Evolutionary conservation across 2,797 vertebrate species (phyloP).

Genomic region (Dallia pectoralis): DNA sequence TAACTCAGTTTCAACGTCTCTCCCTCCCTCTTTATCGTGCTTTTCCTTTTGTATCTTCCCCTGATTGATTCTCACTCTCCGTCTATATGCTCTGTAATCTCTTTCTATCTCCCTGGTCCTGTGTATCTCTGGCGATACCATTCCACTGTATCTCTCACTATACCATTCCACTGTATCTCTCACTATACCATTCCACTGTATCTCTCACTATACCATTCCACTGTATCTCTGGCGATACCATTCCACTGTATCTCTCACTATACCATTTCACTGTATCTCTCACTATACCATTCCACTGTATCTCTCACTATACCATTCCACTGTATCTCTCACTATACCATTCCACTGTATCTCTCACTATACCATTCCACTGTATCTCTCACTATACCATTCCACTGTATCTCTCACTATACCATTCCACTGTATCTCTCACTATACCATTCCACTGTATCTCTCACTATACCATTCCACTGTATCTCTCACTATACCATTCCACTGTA

Average conservation of each 20-base stretch:
- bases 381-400: constrained; percentile 15
- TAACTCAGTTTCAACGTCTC: not conserved
- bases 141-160: constrained; percentile 19
- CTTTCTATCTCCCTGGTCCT: not conserved
- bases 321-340: constrained; percentile 26
- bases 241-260: constrained; percentile 10
- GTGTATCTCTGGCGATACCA: constrained; percentile 15
- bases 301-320: constrained; percentile 14
- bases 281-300: constrained; percentile 15
- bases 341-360: constrained; percentile 5
- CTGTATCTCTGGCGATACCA: constrained; percentile 22
- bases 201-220: constrained; percentile 14
- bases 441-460: constrained; percentile 5
- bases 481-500: constrained; percentile 15
- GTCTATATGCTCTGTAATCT: not conserved
- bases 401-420: constrained; percentile 14
- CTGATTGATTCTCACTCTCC: not conserved
- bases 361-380: constrained; percentile 6
- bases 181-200: constrained; percentile 15
- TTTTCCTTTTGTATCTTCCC: not conserved
- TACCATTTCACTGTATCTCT: constrained; percentile 6
- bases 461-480: constrained; percentile 6
- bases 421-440: constrained; percentile 26
- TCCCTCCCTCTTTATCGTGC: constrained; percentile 1
- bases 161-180: constrained; percentile 6